These are phyloP conservation scores for Aulostomus chinensis DNA, from an alignment of 2,797 vertebrate genomes.

Conservation along the genomic window DNA sequence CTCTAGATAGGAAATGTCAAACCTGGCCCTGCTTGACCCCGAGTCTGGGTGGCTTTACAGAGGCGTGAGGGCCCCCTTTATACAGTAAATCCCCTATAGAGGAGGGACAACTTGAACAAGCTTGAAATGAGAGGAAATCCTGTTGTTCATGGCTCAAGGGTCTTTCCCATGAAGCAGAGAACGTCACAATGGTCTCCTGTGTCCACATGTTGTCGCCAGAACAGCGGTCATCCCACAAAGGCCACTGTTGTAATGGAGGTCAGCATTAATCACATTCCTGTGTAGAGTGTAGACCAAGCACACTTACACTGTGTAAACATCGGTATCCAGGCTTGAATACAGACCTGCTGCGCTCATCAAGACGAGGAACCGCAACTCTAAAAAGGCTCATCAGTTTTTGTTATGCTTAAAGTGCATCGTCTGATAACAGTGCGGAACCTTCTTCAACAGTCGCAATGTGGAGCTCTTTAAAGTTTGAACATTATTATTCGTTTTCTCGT, in stretches of 20 bases:
- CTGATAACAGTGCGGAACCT: too few species aligned
- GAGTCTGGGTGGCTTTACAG: slow-evolving; percentile 12
- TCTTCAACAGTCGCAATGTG: too few species aligned
- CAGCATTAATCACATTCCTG: slow-evolving; percentile 43
- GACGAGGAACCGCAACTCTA: neutral
- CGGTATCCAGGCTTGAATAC: neutral
- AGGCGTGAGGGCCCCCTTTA: slow-evolving; percentile 19
- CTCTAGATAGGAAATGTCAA: neutral
- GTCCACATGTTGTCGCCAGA: slow-evolving; percentile 14
- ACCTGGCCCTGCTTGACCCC: neutral
- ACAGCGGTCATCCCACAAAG: slow-evolving; percentile 30
- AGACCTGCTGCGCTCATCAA: neutral
- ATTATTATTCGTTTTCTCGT: too few species aligned
- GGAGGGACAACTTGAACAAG: slow-evolving; percentile 30
- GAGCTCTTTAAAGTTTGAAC: too few species aligned
- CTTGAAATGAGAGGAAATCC: slow-evolving; percentile 61
- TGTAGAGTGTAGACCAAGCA: slow-evolving; percentile 22
- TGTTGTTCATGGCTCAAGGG: slow-evolving; percentile 69
- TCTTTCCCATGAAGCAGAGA: slow-evolving; percentile 56
- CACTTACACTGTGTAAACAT: slow-evolving; percentile 37
- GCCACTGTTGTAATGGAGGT: slow-evolving; percentile 27
- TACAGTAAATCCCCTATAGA: slow-evolving; percentile 8
- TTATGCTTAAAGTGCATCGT: too few species aligned
- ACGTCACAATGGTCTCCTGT: slow-evolving; percentile 61
- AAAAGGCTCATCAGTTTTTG: too few species aligned